Conservation (phyloP, 2,888 invertebrate species). For the Plusia festucae region DNA sequence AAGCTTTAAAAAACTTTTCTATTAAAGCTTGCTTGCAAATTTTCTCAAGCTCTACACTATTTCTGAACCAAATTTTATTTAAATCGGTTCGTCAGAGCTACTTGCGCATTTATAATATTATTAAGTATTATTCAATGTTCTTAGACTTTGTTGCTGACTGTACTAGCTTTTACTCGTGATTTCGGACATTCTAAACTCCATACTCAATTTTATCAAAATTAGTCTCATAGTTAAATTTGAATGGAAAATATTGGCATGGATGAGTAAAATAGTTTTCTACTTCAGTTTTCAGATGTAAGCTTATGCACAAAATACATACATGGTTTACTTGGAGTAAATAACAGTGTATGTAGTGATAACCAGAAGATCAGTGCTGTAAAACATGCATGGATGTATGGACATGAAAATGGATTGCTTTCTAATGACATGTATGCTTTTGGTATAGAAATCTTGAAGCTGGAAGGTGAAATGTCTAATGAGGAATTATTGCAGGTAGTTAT, state of each 20-base stretch:
- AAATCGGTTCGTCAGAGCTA: no score
- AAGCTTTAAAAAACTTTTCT: no score
- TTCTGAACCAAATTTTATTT: no score
- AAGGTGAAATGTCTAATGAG: slow-evolving; percentile 69
- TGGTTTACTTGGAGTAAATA: slow-evolving; percentile 70
- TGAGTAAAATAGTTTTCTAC: neutral
- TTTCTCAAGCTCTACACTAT: no score
- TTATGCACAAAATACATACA: slow-evolving; percentile 83
- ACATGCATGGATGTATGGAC: slow-evolving; percentile 80
- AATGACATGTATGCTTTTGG: slow-evolving; percentile 84
- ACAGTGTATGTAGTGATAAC: slow-evolving; percentile 69
- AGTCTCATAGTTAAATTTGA: no score
- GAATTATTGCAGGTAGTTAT: slow-evolving; percentile 74
- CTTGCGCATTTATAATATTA: no score
- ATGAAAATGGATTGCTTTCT: slow-evolving; percentile 75
- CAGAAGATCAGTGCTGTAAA: slow-evolving; percentile 79
- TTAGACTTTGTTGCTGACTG: no score
- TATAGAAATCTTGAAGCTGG: slow-evolving; percentile 75
- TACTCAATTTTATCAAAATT: no score
- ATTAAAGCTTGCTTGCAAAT: no score
- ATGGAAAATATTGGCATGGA: neutral
- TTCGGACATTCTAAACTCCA: no score
- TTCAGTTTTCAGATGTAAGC: slow-evolving; percentile 80
- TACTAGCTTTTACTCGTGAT: no score
- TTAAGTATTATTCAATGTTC: no score